phyloP scores from a whole-genome alignment of 1,140 invertebrate genomes.

The Diorhabda elongata region DNA sequence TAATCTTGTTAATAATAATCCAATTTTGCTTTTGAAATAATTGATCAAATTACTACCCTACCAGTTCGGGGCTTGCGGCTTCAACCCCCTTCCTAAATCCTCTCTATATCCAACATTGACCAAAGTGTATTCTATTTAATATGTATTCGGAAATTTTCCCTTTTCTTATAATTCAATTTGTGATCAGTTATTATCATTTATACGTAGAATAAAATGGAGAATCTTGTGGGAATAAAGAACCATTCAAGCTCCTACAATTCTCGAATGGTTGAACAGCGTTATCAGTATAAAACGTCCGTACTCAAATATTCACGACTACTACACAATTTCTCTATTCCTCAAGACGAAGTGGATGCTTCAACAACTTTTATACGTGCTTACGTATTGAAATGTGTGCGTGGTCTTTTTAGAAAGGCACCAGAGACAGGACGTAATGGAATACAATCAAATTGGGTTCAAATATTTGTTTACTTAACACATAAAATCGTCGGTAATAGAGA shows the following conservation, averaged over 20 bases:
- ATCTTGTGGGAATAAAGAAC: background rate
- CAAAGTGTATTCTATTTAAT: too few species aligned
- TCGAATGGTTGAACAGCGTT: conserved; percentile 1
- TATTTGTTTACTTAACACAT: background rate
- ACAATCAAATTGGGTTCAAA: background rate
- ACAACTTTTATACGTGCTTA: background rate
- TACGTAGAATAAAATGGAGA: background rate
- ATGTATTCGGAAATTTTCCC: too few species aligned
- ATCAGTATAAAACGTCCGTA: background rate
- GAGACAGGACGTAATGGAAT: background rate
- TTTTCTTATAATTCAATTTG: too few species aligned
- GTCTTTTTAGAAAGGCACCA: background rate
- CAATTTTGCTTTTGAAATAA: too few species aligned
- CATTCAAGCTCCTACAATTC: background rate
- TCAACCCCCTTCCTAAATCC: too few species aligned
- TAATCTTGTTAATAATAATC: too few species aligned
- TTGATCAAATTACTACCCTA: too few species aligned
- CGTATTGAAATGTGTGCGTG: background rate
- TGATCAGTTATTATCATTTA: too few species aligned
- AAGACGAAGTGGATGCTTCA: background rate
- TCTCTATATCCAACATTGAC: too few species aligned
- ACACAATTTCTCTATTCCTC: background rate
- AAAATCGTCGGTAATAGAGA: too few species aligned
- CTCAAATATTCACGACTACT: background rate
- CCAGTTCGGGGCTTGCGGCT: too few species aligned